A percentile compares a stretch with the other conserved stretches of the same genome.
Conservation (phyloP, 2,113 vertebrate species). For the Elanus axillaris region DNA sequence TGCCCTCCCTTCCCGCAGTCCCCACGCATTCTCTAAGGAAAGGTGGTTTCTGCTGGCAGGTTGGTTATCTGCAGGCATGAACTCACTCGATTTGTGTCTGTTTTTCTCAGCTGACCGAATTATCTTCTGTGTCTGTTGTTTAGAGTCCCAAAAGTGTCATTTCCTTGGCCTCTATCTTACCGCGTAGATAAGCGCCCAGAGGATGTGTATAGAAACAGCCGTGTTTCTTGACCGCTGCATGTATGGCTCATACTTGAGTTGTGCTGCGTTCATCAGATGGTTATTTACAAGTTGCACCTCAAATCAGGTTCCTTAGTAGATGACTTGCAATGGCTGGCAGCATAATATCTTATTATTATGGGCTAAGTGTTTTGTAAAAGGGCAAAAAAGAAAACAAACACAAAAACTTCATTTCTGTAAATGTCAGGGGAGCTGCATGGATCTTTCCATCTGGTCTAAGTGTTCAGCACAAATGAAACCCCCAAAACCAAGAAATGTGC, state of each 20-base stretch:
- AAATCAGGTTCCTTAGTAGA: background rate
- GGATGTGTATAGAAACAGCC: background rate
- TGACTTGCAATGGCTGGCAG: background rate
- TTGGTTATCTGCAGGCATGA: background rate
- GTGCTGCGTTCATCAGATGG: background rate
- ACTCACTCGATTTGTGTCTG: background rate
- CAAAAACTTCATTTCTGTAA: background rate
- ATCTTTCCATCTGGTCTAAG: background rate
- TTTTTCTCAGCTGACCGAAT: background rate
- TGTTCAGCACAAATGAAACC: background rate
- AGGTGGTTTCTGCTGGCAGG: background rate
- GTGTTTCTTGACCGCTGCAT: background rate
- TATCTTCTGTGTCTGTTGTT: background rate
- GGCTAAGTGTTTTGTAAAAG: background rate
- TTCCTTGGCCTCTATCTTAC: background rate
- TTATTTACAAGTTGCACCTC: background rate
- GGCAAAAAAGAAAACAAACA: background rate
- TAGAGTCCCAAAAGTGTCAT: background rate
- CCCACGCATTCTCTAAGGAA: background rate
- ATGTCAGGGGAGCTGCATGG: rapidly evolving
- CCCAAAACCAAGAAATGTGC: rapidly evolving
- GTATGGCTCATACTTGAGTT: background rate
- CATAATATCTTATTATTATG: rapidly evolving
- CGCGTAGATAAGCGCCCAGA: rapidly evolving
- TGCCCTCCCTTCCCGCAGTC: background rate